These are phyloP conservation scores for Protaetia brevitarsis DNA, from an alignment of 1,140 invertebrate species.

Conservation along the genomic window DNA sequence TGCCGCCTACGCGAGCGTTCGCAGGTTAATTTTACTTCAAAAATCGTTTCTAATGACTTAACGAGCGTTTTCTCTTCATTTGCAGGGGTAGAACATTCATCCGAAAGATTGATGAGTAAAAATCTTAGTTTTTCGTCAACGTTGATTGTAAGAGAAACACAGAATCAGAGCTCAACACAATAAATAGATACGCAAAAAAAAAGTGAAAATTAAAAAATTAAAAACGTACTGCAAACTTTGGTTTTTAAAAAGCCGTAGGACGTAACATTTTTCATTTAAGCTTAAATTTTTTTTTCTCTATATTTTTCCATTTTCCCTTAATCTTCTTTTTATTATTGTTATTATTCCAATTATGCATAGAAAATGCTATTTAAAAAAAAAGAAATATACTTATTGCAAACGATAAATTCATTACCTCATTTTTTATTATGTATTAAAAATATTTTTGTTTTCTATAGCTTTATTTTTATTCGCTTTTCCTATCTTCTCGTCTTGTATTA, in stretches of 20 bases:
- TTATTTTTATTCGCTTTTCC: no score
- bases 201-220: neutral
- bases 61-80: no score
- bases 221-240: slow-evolving; percentile 19
- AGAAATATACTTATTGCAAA: no score
- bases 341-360: neutral
- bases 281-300: neutral
- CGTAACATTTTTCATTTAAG: neutral
- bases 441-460: no score
- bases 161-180: neutral
- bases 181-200: slow-evolving; percentile 4
- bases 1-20: no score
- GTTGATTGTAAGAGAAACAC: slow-evolving; percentile 2
- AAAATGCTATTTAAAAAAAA: no score
- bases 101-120: slow-evolving; percentile 41
- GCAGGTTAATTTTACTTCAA: no score
- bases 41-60: no score
- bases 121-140: slow-evolving; percentile 14
- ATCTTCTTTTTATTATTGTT: neutral
- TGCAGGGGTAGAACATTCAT: slow-evolving; percentile 46
- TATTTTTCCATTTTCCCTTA: neutral
- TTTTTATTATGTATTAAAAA: no score
- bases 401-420: no score
- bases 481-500: no score
- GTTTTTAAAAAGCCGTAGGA: slow-evolving; percentile 19